Evolutionary conservation across 2,797 vertebrate species (phyloP), one percentile per base, ranked within the genome.

Genomic region (Clarias pachynema): DNA sequence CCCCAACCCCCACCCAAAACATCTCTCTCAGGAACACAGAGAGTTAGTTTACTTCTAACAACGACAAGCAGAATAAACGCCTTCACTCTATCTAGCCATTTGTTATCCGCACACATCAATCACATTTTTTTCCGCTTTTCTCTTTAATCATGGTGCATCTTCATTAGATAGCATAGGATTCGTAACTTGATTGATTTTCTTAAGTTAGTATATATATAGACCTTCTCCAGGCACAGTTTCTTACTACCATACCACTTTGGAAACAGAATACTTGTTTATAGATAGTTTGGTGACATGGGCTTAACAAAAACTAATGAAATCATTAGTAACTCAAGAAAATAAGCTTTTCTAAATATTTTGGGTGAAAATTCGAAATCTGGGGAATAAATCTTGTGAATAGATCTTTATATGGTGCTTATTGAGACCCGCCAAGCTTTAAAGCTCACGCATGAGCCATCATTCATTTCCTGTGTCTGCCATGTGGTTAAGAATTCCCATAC

Each of bases 11-110:
- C 57, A 70, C 59, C 75, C 63, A 73, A 73, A 22, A 56, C 74
- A 31, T 69, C 65, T 16, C 81, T 86, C 83, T 9, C 82, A 81
- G 83, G 68, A 65, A 9, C 85, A 79, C 57, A 53, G 73, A 86
- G 24, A 86, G 85, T 87, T 85, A 85, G 69, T 77, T 77, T 77
- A 57, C 16, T 77, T 29, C 49, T 2, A 74, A 57, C 56, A 87
- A 53, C 34, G 65, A 82, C 82, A 87, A 78, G 15, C 57, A 65
- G 62, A 34, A 66, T 16, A 81, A 82, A 85, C 18, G 66, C 6
- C 75, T 80, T 85, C 78, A 68, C 44, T 83, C 53, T 22, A 56
- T 68, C 26, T 20, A 81, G 59, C 56, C 57, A 37, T 79, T 69
- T 5, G 53, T 26, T 29, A 15, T 75, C 62, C 15, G 57, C 26